Conservation (phyloP, 2,888 invertebrate genomes). For the Drosophila eohydei region DNA sequence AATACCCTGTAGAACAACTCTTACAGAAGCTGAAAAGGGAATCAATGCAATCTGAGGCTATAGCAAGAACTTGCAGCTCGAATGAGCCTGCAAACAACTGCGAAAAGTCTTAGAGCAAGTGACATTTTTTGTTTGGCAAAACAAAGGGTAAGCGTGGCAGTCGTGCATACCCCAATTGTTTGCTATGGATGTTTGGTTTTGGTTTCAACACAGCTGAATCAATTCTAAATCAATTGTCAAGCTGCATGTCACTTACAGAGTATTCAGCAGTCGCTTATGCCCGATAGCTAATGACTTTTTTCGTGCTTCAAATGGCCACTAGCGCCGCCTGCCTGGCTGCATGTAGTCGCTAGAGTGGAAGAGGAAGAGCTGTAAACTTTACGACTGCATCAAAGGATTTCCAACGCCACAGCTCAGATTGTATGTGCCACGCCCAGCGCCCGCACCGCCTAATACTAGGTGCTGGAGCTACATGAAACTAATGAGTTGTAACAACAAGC, state of each 20-base stretch:
- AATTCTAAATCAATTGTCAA: background rate
- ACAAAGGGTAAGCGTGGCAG: too few relatives aligned
- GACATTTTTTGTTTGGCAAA: too few relatives aligned
- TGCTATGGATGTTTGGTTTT: background rate
- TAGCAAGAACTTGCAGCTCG: too few relatives aligned
- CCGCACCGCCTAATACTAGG: background rate
- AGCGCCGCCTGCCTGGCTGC: background rate
- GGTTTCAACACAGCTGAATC: background rate
- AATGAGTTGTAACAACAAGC: conserved; percentile 76
- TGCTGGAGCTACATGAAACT: conserved; percentile 59
- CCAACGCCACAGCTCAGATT: conserved; percentile 47
- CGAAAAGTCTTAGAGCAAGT: too few relatives aligned
- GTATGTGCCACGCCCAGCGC: conserved; percentile 17
- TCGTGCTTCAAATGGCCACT: background rate
- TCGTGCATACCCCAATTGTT: background rate
- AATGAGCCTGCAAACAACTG: too few relatives aligned
- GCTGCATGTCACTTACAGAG: background rate
- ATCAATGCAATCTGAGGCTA: background rate
- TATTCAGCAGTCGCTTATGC: background rate
- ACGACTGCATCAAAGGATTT: conserved; percentile 75
- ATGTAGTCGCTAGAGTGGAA: conserved; percentile 27
- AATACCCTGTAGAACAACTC: background rate
- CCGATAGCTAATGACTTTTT: background rate
- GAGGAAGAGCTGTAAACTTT: conserved; percentile 56
- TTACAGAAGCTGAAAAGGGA: background rate